Evolutionary conservation across 2,113 vertebrate genomes (phyloP), one percentile per base, ranked within the genome.

Genomic region (Stictonetta naevosa): DNA sequence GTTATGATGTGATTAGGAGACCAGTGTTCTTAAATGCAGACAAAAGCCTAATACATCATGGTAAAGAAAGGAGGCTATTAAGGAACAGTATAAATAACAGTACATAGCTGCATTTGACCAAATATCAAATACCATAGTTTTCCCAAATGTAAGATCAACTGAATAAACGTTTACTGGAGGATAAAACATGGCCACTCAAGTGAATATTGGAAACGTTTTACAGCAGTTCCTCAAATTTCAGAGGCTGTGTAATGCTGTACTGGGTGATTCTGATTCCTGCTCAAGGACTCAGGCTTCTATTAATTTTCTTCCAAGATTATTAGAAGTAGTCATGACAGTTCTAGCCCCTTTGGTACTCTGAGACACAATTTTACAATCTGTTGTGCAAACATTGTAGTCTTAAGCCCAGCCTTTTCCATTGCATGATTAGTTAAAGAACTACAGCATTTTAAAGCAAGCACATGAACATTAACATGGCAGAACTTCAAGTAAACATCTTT

Each of bases 301-400:
- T 94, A 9, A 69, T 96, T 96, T 97, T 92, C 83, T 77, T 82
- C 40, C 53, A 96, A 72, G 87, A 89, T 89, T 94, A 89, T 93
- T 85, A 96, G 64, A 83, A 94, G 67, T 42, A 76, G 23, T 64
- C 73, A 36, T 48, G 80, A 62, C 66, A 94, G 50, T 83, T 93
- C 77, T 93, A 60, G 40, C 25, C 90, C 55, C 13, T 86, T 91
- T 29, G 46, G 84, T 87, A 83, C 73, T 66, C 71, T 14, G 44
- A 85, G 46, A n/a, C 89, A 77, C 36, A 77, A 42, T 46, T 90
- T 90, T 66, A 92, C 69, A 95, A 77, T 83, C 48, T 62, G 73
- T 52, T 89, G 56, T 88, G 88, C 62, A 92, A 93, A 93, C 26
- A 56, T 12, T 73, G 48, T 2, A 14, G 25, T 90, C 40, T 56